Conservation (phyloP, 1,140 invertebrate species). For the Sarcophaga peregrina region DNA sequence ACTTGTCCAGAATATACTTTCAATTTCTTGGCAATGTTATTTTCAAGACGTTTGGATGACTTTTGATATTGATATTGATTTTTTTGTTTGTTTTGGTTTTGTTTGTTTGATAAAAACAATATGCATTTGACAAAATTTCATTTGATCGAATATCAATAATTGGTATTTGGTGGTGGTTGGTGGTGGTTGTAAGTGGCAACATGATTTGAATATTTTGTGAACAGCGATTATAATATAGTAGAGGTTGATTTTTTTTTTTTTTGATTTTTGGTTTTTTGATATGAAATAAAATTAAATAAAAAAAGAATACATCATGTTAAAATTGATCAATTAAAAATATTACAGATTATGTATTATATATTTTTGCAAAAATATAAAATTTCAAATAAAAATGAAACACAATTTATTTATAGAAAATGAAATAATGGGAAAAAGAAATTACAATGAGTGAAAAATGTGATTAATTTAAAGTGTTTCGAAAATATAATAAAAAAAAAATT, state of each 20-base stretch:
- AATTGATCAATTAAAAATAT: conserved; percentile 11
- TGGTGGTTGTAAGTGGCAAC: conserved; percentile 43
- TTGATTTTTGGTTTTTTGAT: background rate
- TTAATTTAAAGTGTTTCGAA: background rate
- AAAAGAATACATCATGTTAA: conserved; percentile 24
- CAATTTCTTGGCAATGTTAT: conserved; percentile 75
- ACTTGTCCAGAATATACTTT: conserved; percentile 76
- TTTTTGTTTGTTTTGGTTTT: conserved; percentile 40
- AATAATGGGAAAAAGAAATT: background rate
- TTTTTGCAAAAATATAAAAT: background rate
- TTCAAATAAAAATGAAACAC: too few species aligned
- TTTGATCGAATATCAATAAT: conserved; percentile 39
- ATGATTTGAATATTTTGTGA: conserved; percentile 42
- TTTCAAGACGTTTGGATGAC: conserved; percentile 73
- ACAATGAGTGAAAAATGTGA: background rate
- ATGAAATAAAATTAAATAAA: conserved; percentile 31
- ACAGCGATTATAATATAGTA: conserved; percentile 37
- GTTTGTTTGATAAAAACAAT: background rate
- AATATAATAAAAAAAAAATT: background rate
- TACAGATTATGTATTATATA: background rate
- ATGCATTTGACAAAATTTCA: conserved; percentile 25
- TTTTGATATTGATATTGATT: conserved; percentile 52
- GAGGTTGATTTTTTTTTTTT: background rate
- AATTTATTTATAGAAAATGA: too few species aligned
- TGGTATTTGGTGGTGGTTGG: conserved; percentile 45